Evolutionary conservation across 2,888 invertebrate species (phyloP), one percentile per base, ranked within the genome.

Genomic region (Brenthis daphne): DNA sequence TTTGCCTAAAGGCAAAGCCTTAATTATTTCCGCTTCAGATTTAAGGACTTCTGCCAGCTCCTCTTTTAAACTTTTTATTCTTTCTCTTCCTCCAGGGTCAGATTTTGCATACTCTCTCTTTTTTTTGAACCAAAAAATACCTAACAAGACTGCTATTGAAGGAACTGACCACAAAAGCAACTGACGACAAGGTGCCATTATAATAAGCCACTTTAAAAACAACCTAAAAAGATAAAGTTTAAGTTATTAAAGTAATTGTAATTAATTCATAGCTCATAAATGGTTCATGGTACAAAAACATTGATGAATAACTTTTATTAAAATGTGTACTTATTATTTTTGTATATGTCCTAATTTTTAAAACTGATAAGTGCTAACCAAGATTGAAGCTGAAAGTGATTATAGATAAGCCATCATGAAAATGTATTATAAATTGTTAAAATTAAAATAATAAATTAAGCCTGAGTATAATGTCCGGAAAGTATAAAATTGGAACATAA

Each of bases 71-170:
- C 82, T 89, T 87, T 91, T 93, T 81, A 90, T 85, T 77, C 82
- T 89, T 83, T 90, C 91, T 86, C 92, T 92, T 93, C 95, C 95
- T 82, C 95, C 96, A 76, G 95, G 95, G 95, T 96, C 96, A 95
- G 94, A 95, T 94, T 94, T 94, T 85, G 94, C 94, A 84, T 94
- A 94, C 87, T 94, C 94, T 92, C 95, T 95, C 94, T 95, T 96
- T 93, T 95, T 96, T 92, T 95, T 95, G 95, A 96, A 96, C 97
- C 96, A 97, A 85, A 95, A 95, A 86, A 96, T 95, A 80, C 96
- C 96, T 88, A 97, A 93, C 82, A 96, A 93, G 81, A 96, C 94
- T 80, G 96, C 96, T 92, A 96, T 94, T 80, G 96, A 95, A 85
- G 97, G 96, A 80, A 97, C 94, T 81, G 95, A 96, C 94, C 96